Evolutionary conservation across 2,888 invertebrate species (phyloP), one percentile per base, ranked within the genome.

Genomic region (Lasioglossum pauxillum): DNA sequence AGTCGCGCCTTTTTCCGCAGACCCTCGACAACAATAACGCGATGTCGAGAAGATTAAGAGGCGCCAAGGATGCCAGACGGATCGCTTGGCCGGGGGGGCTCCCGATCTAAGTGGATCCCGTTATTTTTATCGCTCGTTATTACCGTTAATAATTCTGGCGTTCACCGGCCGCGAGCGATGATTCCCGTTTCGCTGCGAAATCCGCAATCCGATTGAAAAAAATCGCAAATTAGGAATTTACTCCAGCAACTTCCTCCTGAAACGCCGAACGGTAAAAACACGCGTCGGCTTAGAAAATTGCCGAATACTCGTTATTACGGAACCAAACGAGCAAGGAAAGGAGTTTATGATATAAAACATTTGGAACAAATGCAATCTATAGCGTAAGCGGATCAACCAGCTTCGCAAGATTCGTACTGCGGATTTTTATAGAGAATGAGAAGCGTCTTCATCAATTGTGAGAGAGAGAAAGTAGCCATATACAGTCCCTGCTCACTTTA

Each of bases 121-220:
- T 75, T 83, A 80, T 44, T 74, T 23, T 23, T 31, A 57, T 82
- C 49, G n/a, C 79, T 44, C 53, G 12, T 79, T 53, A 69, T 69
- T 73, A 64, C 35, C 53, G 44, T 67, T 67, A 57, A 16, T 53
- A 77, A 81, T 81, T 44, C 41, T 57, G 7, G n/a, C 10, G 44
- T 44, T 69, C 77, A 80, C 41, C 78, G 53, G n/a, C 44, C 8
- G 44, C 19, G 49, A 53, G 49, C 1, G 41, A 41, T 19, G 67
- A 46, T 64, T 44, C 35, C 41, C 60, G 76, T 67, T 49, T 10
- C 53, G 23, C 74, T 49, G 76, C 76, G 64, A 67, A 64, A 78
- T 49, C 78, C 35, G n/a, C 69, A 46, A 77, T 84, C 67, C 41
- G 31, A 49, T 67, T 49, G 72, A 67, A 35, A 27, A 35, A 35